A percentile compares a stretch with the other conserved stretches of the same genome.
phyloP scores from a whole-genome alignment of 2,113 vertebrate species.

The Larimichthys crocea region DNA sequence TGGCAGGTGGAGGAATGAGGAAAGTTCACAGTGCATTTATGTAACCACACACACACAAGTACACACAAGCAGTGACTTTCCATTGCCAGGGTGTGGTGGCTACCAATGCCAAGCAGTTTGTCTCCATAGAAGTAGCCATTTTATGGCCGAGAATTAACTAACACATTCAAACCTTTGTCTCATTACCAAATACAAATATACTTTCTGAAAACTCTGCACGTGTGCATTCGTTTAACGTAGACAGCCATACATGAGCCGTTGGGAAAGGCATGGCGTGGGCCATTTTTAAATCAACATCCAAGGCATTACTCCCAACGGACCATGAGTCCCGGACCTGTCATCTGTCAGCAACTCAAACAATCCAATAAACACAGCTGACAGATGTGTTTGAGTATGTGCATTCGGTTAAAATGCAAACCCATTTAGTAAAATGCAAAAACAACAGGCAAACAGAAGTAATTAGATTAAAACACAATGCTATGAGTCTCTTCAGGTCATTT shows the following conservation, averaged over 20 bases:
- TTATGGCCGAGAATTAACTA: constrained; percentile 46
- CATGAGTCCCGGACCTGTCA: constrained; percentile 53
- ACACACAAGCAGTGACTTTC: constrained; percentile 43
- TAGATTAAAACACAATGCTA: neutral
- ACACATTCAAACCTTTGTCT: constrained; percentile 18
- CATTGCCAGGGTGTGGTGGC: constrained; percentile 52
- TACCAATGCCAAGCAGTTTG: constrained; percentile 45
- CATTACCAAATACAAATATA: constrained; percentile 5
- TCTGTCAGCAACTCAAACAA: constrained; percentile 72
- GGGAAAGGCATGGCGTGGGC: constrained; percentile 1
- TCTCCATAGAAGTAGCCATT: constrained; percentile 3
- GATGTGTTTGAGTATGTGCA: constrained; percentile 19
- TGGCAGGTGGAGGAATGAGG: constrained; percentile 72
- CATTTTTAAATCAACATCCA: constrained; percentile 62
- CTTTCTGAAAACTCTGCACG: neutral
- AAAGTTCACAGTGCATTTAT: constrained; percentile 47
- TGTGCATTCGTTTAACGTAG: too few relatives aligned
- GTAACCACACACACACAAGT: constrained; percentile 44
- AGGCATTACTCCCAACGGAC: constrained; percentile 33
- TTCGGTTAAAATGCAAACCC: constrained; percentile 31
- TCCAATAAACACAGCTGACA: constrained; percentile 63
- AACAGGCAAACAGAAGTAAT: constrained; percentile 1
- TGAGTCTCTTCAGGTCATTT: neutral
- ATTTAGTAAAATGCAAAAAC: constrained; percentile 16
- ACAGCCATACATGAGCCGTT: constrained; percentile 14